Base-by-base conservation (phyloP, 2,888 invertebrate species). In the Trichacis sp. region DNA sequence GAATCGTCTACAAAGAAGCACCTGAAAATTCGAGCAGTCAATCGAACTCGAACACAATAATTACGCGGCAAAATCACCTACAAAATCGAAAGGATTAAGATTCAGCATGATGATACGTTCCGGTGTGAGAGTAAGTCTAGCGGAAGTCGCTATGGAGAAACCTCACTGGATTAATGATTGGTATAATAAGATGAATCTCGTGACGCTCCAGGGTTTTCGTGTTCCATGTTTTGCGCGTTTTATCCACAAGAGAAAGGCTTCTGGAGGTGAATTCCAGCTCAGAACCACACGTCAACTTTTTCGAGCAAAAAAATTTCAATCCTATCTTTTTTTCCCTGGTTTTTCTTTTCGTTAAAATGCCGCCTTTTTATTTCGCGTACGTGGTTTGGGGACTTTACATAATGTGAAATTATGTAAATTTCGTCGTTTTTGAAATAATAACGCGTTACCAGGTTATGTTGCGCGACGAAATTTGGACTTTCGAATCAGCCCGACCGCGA, bases 191-290 rank as follows among this genome's bases (percentile, higher is more conserved):
- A 68, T 64, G 68, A 62, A 68, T 68, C 64, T 68, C 68, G 68
- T 64, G 68, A 68, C 58, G 68, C 68, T 68, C 54, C 56, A 53
- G 68, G 68, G 49, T 58, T 68, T 68, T 68, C 64, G 68, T 68
- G 68, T 61, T 63, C 33, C 64, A 56, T 57, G 67, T 59, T 58
- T 59, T 57, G 63, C 59, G 66, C 55, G 40, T 61, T 66, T 61
- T 40, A 50, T 24, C 55, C 50, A 43, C 56, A 30, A 45, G 67
- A 67, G 67, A 63, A 67, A 63, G 67, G 63, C 60, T 65, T 51
- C 65, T 56, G 65, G 58, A 53, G 18, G 33, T 38, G 33, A 48
- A 48, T 64, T 58, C 59, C 53, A 40, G 38, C 18, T 50, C 43
- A 49, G 49, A 50, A 60, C 54, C 47, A 51, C 51, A 43, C 50